Evolutionary conservation across 2,888 invertebrate species (phyloP), one percentile per base, ranked within the genome.

Genomic region (Eutolmus rufibarbis): DNA sequence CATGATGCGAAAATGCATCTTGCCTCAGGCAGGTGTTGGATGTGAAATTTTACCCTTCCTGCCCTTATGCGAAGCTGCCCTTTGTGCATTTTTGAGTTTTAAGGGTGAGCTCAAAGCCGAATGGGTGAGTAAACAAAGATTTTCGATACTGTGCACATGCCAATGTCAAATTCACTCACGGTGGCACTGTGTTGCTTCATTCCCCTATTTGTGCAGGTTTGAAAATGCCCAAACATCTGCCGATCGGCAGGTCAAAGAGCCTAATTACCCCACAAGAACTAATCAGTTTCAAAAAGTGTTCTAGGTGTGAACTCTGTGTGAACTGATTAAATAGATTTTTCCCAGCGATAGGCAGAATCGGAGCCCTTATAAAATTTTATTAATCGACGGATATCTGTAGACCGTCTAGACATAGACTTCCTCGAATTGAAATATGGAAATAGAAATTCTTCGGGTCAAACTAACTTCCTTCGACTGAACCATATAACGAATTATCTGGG

Each of bases 141-240:
- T 76, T 76, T 76, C 76, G 76, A 76, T 37, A 76, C 76, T 76
- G 37, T 76, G 76, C 76, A 76, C 76, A 76, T 76, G 76, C 76
- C 76, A 76, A 76, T 76, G 76, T 76, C 40, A 40, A 19, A 28
- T 66, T 14, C 37, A 74, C 31, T 34, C 34, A 34, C 76, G 40
- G 76, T n/a, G 76, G 66, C 66, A 66, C 76, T 31, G n/a, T 37
- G 76, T 76, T 76, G 76, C 76, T 76, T 34, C 37, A 40, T 76
- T 74, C 76, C 76, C 76, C 76, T 76, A 40, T 37, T 37, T 76
- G 76, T 19, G 76, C 76, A 76, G 76, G 37, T 76, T 16, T 66
- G 28, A 12, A 19, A 66, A 19, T 23, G 66, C 28, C 28, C 23
- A 66, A 14, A 66, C 66, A 66, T 66, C 66, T 66, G 66, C 66